phyloP scores from a whole-genome alignment of 2,888 invertebrate genomes.

The Cylloceria caligata region DNA sequence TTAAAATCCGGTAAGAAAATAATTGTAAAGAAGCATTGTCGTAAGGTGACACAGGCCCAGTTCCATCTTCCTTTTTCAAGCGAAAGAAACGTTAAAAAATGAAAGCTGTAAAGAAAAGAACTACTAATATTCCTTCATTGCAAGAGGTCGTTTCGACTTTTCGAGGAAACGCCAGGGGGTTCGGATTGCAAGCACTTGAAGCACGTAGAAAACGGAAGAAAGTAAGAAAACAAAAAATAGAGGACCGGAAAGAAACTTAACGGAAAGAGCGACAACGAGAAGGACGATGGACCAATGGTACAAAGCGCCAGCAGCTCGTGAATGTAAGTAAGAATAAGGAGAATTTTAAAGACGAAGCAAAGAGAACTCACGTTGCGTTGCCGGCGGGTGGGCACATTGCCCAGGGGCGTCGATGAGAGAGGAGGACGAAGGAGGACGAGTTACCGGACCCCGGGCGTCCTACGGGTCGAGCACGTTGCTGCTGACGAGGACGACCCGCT shows the following conservation, averaged over 20 bases:
- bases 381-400: conserved; percentile 85
- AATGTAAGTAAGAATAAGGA: not conserved
- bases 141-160: not conserved
- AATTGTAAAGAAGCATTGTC: not conserved
- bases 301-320: not conserved
- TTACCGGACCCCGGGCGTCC: conserved; percentile 81
- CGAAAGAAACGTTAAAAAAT: not conserved
- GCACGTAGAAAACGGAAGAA: conserved; percentile 28
- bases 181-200: conserved; percentile 33
- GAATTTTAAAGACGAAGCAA: conserved; percentile 27
- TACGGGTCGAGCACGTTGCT: conserved; percentile 70
- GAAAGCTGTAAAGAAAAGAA: not conserved
- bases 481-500: conserved; percentile 61
- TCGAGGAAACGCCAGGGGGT: conserved; percentile 22
- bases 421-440: conserved; percentile 80
- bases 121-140: not conserved
- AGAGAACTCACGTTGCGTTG: conserved; percentile 82
- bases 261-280: not conserved
- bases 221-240: not conserved
- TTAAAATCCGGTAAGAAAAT: no score
- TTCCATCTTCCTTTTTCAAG: conserved; percentile 7
- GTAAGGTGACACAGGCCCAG: not conserved
- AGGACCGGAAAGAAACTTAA: conserved; percentile 19
- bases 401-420: conserved; percentile 83
- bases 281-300: not conserved